A percentile compares a stretch with the other conserved stretches of the same genome.
These are phyloP conservation scores for Drosophila incognita DNA, from an alignment of 2,888 invertebrate species.

Conservation along the genomic window DNA sequence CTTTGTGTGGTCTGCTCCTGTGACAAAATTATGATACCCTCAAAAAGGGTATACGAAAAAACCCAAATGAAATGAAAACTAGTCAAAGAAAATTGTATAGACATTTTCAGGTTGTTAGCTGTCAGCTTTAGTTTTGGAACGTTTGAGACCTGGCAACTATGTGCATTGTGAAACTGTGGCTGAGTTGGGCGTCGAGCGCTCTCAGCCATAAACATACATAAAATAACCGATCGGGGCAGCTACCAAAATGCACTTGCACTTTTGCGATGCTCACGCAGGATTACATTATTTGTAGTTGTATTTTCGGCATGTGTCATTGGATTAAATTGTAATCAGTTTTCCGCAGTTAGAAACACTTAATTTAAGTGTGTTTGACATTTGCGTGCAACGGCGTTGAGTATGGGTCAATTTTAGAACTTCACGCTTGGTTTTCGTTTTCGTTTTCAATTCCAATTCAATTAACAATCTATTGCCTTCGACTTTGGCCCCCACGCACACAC, in stretches of 20 bases:
- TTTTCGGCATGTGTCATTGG: not conserved
- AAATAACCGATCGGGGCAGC: not conserved
- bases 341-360: constrained; percentile 1
- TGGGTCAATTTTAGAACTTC: constrained; percentile 18
- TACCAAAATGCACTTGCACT: constrained; percentile 7
- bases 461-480: constrained; percentile 69
- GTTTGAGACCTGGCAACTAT: constrained; percentile 39
- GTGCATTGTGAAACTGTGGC: constrained; percentile 25
- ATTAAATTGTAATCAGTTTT: not conserved
- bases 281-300: too few species aligned
- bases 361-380: constrained; percentile 4
- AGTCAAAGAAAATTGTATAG: constrained; percentile 60
- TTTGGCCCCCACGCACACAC: constrained; percentile 48
- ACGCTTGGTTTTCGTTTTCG: constrained; percentile 15
- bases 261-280: not conserved
- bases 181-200: constrained; percentile 1
- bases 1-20: not conserved
- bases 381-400: not conserved
- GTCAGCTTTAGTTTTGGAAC: constrained; percentile 50
- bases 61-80: constrained; percentile 43
- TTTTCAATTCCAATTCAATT: constrained; percentile 64
- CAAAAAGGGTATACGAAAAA: not conserved
- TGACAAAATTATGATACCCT: not conserved
- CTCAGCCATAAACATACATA: constrained; percentile 6
- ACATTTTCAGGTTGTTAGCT: constrained; percentile 61